Percentiles rank a stretch among this genome's conserved stretches.
Conservation (phyloP, 1,140 invertebrate genomes). For the Monomorium pharaonis region DNA sequence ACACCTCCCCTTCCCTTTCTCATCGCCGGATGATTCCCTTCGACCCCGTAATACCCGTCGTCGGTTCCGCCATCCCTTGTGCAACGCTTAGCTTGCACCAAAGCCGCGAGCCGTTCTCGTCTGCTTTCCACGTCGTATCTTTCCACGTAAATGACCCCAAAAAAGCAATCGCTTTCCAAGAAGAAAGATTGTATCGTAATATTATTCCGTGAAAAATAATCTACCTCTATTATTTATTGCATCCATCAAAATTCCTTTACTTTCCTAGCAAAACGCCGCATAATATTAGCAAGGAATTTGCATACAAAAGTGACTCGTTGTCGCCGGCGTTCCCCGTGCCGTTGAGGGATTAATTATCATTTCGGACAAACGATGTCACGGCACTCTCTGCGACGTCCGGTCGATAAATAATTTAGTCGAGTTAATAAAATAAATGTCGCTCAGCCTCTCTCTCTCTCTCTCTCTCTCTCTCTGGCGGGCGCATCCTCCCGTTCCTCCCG, state of each 20-base stretch:
- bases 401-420: conserved; percentile 57
- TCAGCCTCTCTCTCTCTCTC: background rate
- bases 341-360: conserved; percentile 63
- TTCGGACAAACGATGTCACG: conserved; percentile 19
- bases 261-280: background rate
- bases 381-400: background rate
- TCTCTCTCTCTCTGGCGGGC: background rate
- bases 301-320: conserved; percentile 23
- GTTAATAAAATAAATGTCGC: conserved; percentile 61
- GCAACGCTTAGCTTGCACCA: conserved; percentile 25
- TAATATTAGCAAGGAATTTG: conserved; percentile 26
- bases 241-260: conserved; percentile 26
- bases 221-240: conserved; percentile 29
- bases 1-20: conserved; percentile 27
- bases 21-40: conserved; percentile 50
- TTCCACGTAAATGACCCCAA: conserved; percentile 68
- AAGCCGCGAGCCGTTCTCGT: conserved; percentile 9
- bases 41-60: conserved; percentile 51
- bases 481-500: background rate
- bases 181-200: background rate
- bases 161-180: conserved; percentile 17
- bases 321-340: background rate
- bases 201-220: conserved; percentile 51
- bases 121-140: no score
- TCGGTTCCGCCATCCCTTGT: background rate